A percentile compares a stretch with the other conserved stretches of the same genome.
These are phyloP conservation scores for Phortica okadai DNA, from an alignment of 2,888 invertebrate species.

Conservation along the genomic window DNA sequence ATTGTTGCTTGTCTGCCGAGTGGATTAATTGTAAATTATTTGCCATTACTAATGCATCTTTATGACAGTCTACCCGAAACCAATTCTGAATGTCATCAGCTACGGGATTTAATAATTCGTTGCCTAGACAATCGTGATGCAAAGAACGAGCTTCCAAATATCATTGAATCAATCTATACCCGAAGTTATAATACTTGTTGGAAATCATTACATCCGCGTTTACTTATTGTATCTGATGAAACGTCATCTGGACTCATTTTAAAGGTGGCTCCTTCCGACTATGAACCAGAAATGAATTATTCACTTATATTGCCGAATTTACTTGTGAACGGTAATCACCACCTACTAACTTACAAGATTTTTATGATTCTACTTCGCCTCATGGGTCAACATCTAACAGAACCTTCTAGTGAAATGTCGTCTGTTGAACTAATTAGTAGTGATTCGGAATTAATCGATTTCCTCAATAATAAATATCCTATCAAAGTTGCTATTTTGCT, in stretches of 20 bases:
- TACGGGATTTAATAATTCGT: constrained; percentile 61
- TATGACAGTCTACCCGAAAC: constrained; percentile 59
- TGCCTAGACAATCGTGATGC: constrained; percentile 68
- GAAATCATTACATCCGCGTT: constrained; percentile 58
- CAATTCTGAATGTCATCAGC: constrained; percentile 45
- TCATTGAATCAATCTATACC: constrained; percentile 57
- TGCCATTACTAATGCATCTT: constrained; percentile 68
- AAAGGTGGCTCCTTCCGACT: constrained; percentile 55
- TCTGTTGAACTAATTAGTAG: constrained; percentile 60
- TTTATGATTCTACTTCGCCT: constrained; percentile 66
- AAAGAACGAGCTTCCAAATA: constrained; percentile 55
- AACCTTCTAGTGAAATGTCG: not conserved
- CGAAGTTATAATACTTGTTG: constrained; percentile 53
- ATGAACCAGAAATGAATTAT: constrained; percentile 45
- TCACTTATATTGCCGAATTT: constrained; percentile 58
- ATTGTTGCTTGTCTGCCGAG: constrained; percentile 71
- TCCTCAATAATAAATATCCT: constrained; percentile 64
- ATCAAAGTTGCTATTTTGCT: constrained; percentile 66
- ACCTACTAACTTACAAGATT: constrained; percentile 67
- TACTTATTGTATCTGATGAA: constrained; percentile 51
- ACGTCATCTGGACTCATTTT: constrained; percentile 45
- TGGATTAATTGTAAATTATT: constrained; percentile 57
- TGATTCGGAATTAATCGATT: constrained; percentile 65
- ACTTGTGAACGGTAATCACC: constrained; percentile 60
- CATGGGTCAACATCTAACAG: constrained; percentile 49